Percentiles rank a stretch among this genome's conserved stretches.
Evolutionary conservation across 2,888 invertebrate species (phyloP).

Genomic region (Epirrhoe alternata): DNA sequence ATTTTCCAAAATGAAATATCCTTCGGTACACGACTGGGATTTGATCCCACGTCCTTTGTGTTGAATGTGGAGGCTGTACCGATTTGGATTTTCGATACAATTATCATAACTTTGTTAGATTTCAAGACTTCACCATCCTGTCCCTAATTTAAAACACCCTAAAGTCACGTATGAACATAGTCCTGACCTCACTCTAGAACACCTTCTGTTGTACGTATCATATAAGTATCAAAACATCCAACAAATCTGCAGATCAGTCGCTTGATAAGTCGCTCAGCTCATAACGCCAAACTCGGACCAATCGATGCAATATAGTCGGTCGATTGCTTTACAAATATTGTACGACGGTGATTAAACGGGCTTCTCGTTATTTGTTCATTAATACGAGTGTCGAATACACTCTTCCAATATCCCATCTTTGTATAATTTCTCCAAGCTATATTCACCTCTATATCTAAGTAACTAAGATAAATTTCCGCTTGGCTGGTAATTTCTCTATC

Average conservation of each 20-base stretch:
- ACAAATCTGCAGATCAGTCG: not conserved
- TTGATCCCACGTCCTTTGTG: too few species aligned
- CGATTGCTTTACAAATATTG: constrained; percentile 74
- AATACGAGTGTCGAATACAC: constrained; percentile 31
- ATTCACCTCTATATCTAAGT: not conserved
- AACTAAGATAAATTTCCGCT: not conserved
- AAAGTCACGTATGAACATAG: too few species aligned
- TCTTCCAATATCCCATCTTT: constrained; percentile 1
- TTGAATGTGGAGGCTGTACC: too few species aligned
- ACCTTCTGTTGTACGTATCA: too few species aligned
- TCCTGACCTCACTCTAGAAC: too few species aligned
- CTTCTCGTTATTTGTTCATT: constrained; percentile 56
- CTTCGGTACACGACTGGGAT: too few species aligned
- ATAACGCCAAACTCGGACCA: constrained; percentile 17
- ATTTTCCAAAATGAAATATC: too few species aligned
- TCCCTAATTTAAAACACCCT: too few species aligned
- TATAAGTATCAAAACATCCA: too few species aligned
- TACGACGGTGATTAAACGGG: constrained; percentile 60
- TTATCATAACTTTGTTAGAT: too few species aligned
- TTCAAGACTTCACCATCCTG: too few species aligned
- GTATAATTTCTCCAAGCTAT: not conserved
- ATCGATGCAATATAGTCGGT: constrained; percentile 47
- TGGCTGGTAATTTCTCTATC: not conserved
- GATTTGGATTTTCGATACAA: too few species aligned
- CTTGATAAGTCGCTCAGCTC: constrained; percentile 14